Evolutionary conservation across 2,113 vertebrate species (phyloP).

Genomic region (Phoenicopterus ruber): DNA sequence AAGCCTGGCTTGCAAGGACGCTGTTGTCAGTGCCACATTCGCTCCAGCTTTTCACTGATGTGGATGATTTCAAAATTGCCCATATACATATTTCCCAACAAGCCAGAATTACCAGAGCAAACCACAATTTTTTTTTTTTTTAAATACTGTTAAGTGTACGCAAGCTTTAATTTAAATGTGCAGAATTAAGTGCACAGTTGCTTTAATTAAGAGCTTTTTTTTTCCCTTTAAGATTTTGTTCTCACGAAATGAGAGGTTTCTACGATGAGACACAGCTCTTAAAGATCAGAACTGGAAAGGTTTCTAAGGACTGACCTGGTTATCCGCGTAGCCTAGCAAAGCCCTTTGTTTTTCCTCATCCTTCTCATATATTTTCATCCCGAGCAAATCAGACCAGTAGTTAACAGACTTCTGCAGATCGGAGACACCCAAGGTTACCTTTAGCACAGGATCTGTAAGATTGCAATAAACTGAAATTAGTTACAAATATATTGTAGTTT

Average conservation of each 20-base stretch:
- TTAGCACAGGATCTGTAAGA: conserved; percentile 86
- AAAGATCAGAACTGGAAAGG: not conserved
- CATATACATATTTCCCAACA: rapidly evolving
- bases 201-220: not conserved
- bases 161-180: not conserved
- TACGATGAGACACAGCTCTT: rapidly evolving
- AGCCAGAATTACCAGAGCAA: not conserved
- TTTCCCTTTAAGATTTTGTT: not conserved
- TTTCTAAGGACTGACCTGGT: conserved; percentile 76
- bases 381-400: conserved; percentile 88
- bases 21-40: not conserved
- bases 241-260: not conserved
- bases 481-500: rapidly evolving
- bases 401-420: conserved; percentile 82
- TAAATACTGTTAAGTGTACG: rapidly evolving
- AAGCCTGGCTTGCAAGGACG: not conserved
- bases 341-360: conserved; percentile 81
- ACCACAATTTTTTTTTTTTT: not conserved
- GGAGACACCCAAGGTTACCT: conserved; percentile 90
- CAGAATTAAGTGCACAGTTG: not conserved
- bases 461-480: not conserved
- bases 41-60: not conserved
- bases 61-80: not conserved
- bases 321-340: conserved; percentile 85
- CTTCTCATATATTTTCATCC: conserved; percentile 88